phyloP scores from a whole-genome alignment of 23 tunicate genomes.

The Oikopleura albicans region DNA sequence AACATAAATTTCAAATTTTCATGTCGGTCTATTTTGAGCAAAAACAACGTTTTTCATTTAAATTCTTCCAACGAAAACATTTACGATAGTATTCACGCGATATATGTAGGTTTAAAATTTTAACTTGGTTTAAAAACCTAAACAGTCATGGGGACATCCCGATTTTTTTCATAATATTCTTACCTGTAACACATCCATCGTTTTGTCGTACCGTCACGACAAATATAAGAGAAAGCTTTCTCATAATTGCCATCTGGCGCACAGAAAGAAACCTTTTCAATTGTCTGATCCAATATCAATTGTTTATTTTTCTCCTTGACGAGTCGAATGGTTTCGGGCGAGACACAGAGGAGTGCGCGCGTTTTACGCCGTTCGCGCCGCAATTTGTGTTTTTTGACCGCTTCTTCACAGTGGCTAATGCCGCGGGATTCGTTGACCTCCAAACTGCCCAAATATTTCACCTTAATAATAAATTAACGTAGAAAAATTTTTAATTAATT shows the following conservation, averaged over 20 bases:
- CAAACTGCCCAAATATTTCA: constrained; percentile 64
- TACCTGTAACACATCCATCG: constrained; percentile 87
- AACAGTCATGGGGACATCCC: too few species aligned
- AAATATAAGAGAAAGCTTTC: constrained; percentile 77
- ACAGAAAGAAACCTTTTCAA: constrained; percentile 94
- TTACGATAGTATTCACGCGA: too few species aligned
- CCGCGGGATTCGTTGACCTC: constrained; percentile 95
- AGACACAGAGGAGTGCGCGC: constrained; percentile 49
- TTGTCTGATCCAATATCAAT: constrained; percentile 85
- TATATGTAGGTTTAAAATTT: too few species aligned
- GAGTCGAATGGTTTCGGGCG: constrained; percentile 79
- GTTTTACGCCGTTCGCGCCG: constrained; percentile 23
- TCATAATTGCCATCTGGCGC: constrained; percentile 91
- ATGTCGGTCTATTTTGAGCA: too few species aligned
- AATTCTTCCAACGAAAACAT: too few species aligned
- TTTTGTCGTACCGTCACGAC: constrained; percentile 88
- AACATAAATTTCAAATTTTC: too few species aligned
- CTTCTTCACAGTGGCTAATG: constrained; percentile 84
- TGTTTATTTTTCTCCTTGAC: constrained; percentile 91
- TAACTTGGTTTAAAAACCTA: too few species aligned
- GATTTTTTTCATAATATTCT: too few species aligned
- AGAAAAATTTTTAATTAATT: too few species aligned
- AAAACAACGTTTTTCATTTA: too few species aligned
- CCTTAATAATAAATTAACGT: too few species aligned
- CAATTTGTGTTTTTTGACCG: constrained; percentile 46